Base-by-base conservation (phyloP, 2,888 invertebrate species). In the Torymus aiolomorphi region DNA sequence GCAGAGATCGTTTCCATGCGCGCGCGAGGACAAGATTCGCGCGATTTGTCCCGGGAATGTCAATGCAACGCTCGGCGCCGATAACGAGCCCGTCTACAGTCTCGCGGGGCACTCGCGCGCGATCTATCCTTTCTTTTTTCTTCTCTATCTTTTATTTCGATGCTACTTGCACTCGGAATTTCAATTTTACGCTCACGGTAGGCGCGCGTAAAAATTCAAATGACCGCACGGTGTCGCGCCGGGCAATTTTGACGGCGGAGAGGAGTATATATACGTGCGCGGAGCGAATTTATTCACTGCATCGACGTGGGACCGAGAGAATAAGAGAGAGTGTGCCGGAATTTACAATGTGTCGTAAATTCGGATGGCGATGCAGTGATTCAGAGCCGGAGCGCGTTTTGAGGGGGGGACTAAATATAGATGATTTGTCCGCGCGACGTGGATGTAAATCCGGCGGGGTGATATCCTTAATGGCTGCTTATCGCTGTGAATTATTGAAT, bases 311-410 rank as follows among this genome's bases (percentile, higher is more conserved):
- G 8, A 42, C 42, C 8, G 42, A 42, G 42, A 42, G 42, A 42
- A 42, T 8, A 42, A 42, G 42, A 42, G 42, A 14, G 56, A 52
- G 54, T 16, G 56, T 74, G 49, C 74, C 57, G 20, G 49, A 20
- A 63, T 74, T 74, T 65, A 66, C 74, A 51, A 49, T 65, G 65
- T 31, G n/a, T 65, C 74, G 74, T 65, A 65, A 65, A 65, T 74
- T 56, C 57, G 42, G 8, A 42, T 42, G 42, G 57, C 13, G 8
- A n/a, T 54, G 70, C 52, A 62, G 62, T 73, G 24, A 72, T 62
- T 61, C 31, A 57, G 65, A 13, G 57, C 12, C 5, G n/a, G 16
- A 31, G 62, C 20, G 52, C 5, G 42, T 42, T 42, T 42, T 42
- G 42, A 42, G 42, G 8, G 42, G 42, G 42, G 42, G 42, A 57